These are phyloP conservation scores for Dromaius novaehollandiae DNA, from an alignment of 2,113 vertebrate genomes.

Conservation along the genomic window DNA sequence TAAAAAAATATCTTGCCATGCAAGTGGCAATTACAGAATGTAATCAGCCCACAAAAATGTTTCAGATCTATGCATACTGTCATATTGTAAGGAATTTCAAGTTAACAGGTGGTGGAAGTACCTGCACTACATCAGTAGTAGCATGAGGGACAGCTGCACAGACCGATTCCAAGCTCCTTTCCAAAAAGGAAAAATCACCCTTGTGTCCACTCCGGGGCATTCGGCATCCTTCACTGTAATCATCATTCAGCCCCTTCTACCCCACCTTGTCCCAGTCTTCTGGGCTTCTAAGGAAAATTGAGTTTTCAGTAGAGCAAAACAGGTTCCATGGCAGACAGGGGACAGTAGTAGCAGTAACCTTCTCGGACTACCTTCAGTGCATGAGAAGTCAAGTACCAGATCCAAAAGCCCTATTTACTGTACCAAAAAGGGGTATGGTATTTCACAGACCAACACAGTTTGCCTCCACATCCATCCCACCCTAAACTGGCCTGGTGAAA, in stretches of 20 bases:
- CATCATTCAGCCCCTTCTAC: background rate
- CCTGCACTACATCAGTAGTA: background rate
- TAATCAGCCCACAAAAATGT: background rate
- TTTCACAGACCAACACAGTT: background rate
- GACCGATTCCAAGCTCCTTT: background rate
- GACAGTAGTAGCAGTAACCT: background rate
- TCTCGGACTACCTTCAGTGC: too few species aligned
- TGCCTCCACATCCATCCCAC: background rate
- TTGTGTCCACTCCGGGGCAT: background rate
- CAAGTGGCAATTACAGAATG: background rate
- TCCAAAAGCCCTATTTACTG: background rate
- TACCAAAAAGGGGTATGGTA: background rate
- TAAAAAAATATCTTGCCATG: background rate
- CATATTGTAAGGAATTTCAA: background rate
- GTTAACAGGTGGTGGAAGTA: background rate
- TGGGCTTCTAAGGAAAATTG: background rate
- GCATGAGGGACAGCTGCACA: rapidly evolving
- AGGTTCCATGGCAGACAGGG: background rate
- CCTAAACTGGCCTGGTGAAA: background rate
- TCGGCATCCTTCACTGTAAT: background rate
- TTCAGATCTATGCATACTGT: background rate
- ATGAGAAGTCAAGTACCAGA: background rate
- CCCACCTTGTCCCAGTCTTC: background rate
- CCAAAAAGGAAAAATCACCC: background rate
- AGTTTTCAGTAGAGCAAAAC: background rate